Conservation (phyloP, 92 coral and sea anemone species). For the Porites lobata region DNA sequence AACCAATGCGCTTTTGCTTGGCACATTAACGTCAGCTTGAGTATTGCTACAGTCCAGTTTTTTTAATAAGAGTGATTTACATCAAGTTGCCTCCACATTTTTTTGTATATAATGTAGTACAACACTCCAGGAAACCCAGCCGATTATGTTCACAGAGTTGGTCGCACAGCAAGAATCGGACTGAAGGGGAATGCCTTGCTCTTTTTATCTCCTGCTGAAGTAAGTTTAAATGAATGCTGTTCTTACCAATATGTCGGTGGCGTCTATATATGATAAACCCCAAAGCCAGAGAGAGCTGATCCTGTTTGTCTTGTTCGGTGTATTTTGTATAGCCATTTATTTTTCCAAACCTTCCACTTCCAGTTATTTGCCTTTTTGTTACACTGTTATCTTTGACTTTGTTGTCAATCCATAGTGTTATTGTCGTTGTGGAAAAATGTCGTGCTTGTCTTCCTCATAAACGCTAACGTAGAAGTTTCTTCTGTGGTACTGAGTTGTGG, state of each 20-base stretch:
- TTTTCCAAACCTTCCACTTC: too few species aligned
- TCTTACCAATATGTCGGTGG: not conserved
- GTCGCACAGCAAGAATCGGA: constrained; percentile 98
- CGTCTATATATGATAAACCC: too few species aligned
- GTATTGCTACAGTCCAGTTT: not conserved
- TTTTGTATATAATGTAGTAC: constrained; percentile 60
- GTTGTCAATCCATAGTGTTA: too few species aligned
- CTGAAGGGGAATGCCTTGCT: constrained; percentile 85
- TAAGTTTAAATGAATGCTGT: constrained; percentile 9
- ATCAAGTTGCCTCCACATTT: too few species aligned
- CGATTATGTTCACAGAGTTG: constrained; percentile 96
- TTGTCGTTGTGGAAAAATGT: too few species aligned
- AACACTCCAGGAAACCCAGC: constrained; percentile 93
- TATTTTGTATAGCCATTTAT: not conserved
- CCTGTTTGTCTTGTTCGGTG: not conserved
- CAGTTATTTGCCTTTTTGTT: too few species aligned
- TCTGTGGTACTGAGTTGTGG: too few species aligned
- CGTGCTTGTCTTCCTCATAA: too few species aligned
- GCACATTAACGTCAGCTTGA: too few species aligned
- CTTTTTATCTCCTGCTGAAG: constrained; percentile 94
- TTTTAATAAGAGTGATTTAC: not conserved
- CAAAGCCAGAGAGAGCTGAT: not conserved
- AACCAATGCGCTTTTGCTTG: too few species aligned
- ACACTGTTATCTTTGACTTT: too few species aligned
- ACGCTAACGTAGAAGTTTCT: too few species aligned